A percentile compares a stretch with the other conserved stretches of the same genome.
Conservation (phyloP, 1,140 invertebrate genomes). For the Asbolus verrucosus region DNA sequence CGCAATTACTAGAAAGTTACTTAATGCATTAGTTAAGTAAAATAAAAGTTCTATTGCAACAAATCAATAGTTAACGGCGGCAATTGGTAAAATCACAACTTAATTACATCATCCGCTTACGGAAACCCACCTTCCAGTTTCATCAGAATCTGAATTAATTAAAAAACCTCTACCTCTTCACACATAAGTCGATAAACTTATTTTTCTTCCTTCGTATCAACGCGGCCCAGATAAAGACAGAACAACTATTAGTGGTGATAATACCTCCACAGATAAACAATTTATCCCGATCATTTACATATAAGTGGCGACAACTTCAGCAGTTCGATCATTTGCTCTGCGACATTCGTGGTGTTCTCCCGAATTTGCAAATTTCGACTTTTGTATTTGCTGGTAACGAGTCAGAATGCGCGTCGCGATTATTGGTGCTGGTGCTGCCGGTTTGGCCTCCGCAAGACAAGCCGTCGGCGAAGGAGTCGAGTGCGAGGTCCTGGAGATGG, state of each 20-base stretch:
- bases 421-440: constrained; percentile 77
- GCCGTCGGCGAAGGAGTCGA: constrained; percentile 62
- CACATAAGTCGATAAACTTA: constrained; percentile 17
- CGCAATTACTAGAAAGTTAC: no score
- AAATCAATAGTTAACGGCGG: no score
- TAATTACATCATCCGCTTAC: constrained; percentile 25
- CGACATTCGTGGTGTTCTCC: constrained; percentile 32
- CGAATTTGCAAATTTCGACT: no score
- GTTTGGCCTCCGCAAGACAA: constrained; percentile 72
- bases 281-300: constrained; percentile 23
- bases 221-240: neutral
- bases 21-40: no score
- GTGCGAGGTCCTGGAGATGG: constrained; percentile 77
- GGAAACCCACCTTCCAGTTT: constrained; percentile 26
- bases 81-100: neutral
- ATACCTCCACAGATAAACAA: constrained; percentile 40
- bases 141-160: constrained; percentile 15
- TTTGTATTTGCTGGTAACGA: no score
- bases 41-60: no score
- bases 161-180: constrained; percentile 17
- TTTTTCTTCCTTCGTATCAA: neutral
- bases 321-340: constrained; percentile 26
- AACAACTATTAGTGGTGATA: constrained; percentile 22
- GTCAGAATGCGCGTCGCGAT: constrained; percentile 70
- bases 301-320: constrained; percentile 18